Evolutionary conservation across 2,113 vertebrate genomes (phyloP).

Genomic region (Cyanoderma ruficeps): DNA sequence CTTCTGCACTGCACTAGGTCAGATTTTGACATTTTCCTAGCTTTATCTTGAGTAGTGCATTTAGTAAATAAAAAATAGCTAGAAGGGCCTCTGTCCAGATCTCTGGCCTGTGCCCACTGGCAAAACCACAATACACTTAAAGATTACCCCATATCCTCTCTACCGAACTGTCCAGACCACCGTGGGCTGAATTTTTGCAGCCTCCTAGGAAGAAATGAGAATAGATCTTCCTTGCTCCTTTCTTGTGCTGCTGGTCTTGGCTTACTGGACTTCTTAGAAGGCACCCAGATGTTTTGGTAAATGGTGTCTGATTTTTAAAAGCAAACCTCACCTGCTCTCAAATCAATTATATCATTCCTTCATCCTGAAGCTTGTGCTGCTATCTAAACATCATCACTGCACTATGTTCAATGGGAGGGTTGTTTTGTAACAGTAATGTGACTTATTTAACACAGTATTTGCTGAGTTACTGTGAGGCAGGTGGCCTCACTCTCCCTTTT

Average conservation of each 20-base stretch:
- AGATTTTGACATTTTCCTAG: not conserved
- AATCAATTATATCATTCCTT: not conserved
- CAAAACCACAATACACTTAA: not conserved
- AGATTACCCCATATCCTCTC: not conserved
- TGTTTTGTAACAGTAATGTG: not conserved
- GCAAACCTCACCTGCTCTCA: not conserved
- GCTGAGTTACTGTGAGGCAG: accelerated
- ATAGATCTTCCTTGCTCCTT: not conserved
- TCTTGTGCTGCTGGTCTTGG: not conserved
- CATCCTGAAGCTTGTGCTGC: not conserved
- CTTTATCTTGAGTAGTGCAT: not conserved
- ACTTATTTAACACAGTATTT: not conserved
- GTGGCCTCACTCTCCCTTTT: not conserved
- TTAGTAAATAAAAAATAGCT: not conserved
- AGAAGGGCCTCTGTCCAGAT: not conserved
- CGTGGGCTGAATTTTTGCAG: not conserved
- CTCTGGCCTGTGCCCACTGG: not conserved
- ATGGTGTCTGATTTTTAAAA: not conserved
- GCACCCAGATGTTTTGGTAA: not conserved
- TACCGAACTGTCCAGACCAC: not conserved
- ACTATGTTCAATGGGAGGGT: not conserved
- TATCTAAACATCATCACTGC: not conserved
- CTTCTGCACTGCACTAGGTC: not conserved
- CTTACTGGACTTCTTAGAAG: not conserved
- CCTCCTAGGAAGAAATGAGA: not conserved